Percentiles rank a stretch among this genome's conserved stretches.
phyloP scores from a whole-genome alignment of 2,113 vertebrate genomes.

The Gila orcuttii region DNA sequence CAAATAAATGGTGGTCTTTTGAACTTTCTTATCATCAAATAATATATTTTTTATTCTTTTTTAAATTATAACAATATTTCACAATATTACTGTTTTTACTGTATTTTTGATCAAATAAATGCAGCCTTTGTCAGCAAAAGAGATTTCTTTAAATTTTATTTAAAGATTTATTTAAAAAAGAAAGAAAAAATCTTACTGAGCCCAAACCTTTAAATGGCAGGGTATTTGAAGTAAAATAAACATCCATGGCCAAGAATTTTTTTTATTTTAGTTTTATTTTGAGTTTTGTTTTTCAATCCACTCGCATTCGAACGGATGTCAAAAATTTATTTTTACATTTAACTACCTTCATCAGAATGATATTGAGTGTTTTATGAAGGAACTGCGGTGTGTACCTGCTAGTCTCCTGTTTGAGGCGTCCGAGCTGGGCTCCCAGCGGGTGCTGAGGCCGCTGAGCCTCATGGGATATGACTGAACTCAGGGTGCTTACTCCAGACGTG shows the following conservation, averaged over 20 bases:
- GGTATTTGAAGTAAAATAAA: not conserved
- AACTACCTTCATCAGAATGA: not conserved
- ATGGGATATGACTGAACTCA: constrained; percentile 66
- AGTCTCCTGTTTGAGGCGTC: constrained; percentile 82
- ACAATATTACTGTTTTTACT: not conserved
- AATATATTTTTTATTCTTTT: too few relatives aligned
- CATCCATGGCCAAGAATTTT: not conserved
- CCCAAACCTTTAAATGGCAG: not conserved
- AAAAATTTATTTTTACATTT: not conserved
- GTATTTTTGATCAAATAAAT: not conserved
- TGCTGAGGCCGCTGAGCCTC: constrained; percentile 75
- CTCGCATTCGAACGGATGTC: not conserved
- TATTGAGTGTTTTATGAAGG: not conserved
- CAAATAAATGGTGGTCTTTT: not conserved
- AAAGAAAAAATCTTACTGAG: not conserved
- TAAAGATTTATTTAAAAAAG: not conserved
- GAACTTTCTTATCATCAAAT: not conserved
- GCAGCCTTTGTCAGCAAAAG: not conserved
- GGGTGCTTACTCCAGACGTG: constrained; percentile 58
- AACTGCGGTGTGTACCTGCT: constrained; percentile 74
- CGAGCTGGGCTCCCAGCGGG: constrained; percentile 80
- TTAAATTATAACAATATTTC: not conserved
- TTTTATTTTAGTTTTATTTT: not conserved
- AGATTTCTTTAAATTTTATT: not conserved
- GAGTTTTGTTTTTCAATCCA: not conserved